Evolutionary conservation across 2,888 invertebrate genomes (phyloP).

Genomic region (Oxyteleia sp.): DNA sequence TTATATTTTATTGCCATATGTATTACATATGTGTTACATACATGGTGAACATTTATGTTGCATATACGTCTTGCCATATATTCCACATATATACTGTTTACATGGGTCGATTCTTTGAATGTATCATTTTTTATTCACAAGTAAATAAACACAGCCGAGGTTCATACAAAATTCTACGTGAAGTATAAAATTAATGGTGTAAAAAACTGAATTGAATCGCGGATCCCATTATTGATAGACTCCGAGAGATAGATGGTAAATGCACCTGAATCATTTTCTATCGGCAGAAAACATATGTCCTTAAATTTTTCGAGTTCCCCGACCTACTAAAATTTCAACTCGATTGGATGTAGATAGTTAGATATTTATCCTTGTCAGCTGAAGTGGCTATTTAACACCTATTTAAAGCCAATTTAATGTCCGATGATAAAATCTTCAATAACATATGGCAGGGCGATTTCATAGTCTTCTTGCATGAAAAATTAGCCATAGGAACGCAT

Average conservation of each 20-base stretch:
- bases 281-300: constrained; percentile 52
- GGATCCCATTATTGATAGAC: constrained; percentile 34
- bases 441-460: constrained; percentile 1
- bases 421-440: constrained; percentile 45
- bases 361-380: constrained; percentile 43
- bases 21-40: too few relatives aligned
- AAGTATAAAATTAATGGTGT: constrained; percentile 16
- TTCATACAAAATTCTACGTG: too few relatives aligned
- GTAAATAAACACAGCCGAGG: too few relatives aligned
- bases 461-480: not conserved
- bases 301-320: constrained; percentile 39
- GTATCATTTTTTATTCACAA: too few relatives aligned
- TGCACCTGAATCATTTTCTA: constrained; percentile 43
- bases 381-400: constrained; percentile 50
- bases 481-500: constrained; percentile 5
- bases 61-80: too few relatives aligned
- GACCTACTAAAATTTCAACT: constrained; percentile 49
- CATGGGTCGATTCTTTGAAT: too few relatives aligned
- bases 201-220: constrained; percentile 26
- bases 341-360: constrained; percentile 36
- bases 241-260: constrained; percentile 29
- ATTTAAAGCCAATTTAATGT: constrained; percentile 55
- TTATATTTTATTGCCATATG: too few relatives aligned
- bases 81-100: too few relatives aligned
- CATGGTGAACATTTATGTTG: too few relatives aligned